Evolutionary conservation across 1,140 invertebrate species (phyloP), one percentile per base, ranked within the genome.

Genomic region (Pygmarrhopalites habei): DNA sequence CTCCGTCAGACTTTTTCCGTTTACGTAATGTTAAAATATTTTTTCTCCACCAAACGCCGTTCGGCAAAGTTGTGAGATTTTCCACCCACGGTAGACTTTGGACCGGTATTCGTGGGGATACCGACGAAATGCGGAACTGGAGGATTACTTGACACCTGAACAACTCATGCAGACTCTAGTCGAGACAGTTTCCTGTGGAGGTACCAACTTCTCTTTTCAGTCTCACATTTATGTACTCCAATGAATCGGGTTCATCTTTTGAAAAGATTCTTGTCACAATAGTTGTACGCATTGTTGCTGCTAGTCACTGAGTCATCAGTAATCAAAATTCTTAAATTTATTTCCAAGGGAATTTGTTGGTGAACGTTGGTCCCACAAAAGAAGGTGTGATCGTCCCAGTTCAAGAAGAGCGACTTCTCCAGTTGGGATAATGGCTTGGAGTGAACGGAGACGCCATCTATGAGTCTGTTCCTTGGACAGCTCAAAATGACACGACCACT

Each of bases 61-160:
- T n/a, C n/a, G n/a, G n/a, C n/a, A n/a, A n/a, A n/a, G n/a, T n/a
- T n/a, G n/a, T n/a, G n/a, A n/a, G n/a, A n/a, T n/a, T n/a, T n/a
- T n/a, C n/a, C n/a, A n/a, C n/a, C n/a, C n/a, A n/a, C n/a, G n/a
- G n/a, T n/a, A n/a, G 81, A 95, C 92, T 0, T 77, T 98, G 43
- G 95, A 98, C 73, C 84, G 79, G 65, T 73, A 79, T n/a, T 94
- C 92, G 0, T 98, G 95, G 93, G 92, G 91, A 10, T 92, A 83
- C 73, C 77, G 90, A 44, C 81, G 88, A 71, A 85, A 89, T 74
- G 85, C 89, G 23, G 75, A 75, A 12, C 68, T 92, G 0, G 67
- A 75, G 23, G 88, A 93, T 71, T 88, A 86, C 68, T 74, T 88
- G 19, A 85, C 82, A n/a, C 82, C 84, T 12, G 73, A 85, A 51